Percentiles rank a stretch among this genome's conserved stretches.
Evolutionary conservation across 1,140 invertebrate species (phyloP).

Genomic region (Trichomalopsis sarcophagae): DNA sequence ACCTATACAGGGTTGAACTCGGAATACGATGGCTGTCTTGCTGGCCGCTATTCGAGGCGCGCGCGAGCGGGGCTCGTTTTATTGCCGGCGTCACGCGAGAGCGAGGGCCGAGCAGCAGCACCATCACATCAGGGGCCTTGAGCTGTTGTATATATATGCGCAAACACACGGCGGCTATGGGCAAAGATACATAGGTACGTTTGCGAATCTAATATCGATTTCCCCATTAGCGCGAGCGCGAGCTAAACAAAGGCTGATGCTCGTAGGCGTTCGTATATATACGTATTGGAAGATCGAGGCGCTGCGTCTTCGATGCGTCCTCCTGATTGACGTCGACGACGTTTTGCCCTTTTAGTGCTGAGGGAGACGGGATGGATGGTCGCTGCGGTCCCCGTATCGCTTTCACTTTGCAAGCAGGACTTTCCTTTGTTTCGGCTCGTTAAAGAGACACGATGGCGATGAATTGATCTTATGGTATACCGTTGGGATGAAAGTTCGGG

Average conservation of each 20-base stretch:
- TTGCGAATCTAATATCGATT: slow-evolving; percentile 58
- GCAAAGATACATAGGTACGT: slow-evolving; percentile 26
- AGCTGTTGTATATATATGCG: background rate
- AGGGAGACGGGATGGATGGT: background rate
- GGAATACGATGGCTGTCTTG: background rate
- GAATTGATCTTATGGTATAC: too few relatives aligned
- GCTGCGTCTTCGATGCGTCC: background rate
- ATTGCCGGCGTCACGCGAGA: slow-evolving; percentile 56
- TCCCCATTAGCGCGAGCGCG: slow-evolving; percentile 40
- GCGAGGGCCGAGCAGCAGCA: background rate
- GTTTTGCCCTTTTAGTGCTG: background rate
- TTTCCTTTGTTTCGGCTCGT: too few relatives aligned
- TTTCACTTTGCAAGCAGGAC: too few relatives aligned
- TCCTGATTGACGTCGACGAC: background rate
- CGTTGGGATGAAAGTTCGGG: too few relatives aligned
- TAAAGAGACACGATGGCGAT: too few relatives aligned
- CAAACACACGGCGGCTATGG: background rate
- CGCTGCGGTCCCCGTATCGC: too few relatives aligned
- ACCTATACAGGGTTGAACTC: background rate
- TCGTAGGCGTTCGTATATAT: too few relatives aligned
- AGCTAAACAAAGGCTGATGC: slow-evolving; percentile 3
- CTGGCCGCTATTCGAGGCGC: background rate
- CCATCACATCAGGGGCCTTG: background rate
- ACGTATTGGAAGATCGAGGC: background rate
- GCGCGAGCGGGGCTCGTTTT: slow-evolving; percentile 43